Conservation (phyloP, 2,113 vertebrate genomes). For the Sialia sialis region DNA sequence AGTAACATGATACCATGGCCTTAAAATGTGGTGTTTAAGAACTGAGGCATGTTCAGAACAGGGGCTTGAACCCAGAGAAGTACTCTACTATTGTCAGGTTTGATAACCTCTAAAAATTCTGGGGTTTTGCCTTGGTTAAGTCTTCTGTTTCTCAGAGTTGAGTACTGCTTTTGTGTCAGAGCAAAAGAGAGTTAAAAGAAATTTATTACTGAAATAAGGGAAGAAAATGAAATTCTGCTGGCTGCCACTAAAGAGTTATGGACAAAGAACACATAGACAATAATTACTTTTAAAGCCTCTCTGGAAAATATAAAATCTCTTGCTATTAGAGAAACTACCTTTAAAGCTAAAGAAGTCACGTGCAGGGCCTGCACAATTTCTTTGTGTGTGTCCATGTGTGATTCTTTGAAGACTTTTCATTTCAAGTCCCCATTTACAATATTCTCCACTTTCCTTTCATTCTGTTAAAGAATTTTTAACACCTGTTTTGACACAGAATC, state of each 20-base stretch:
- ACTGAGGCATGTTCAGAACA: not conserved
- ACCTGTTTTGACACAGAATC: not conserved
- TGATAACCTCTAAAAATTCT: not conserved
- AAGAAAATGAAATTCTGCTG: conserved; percentile 48
- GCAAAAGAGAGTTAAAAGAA: not conserved
- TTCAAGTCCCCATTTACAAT: not conserved
- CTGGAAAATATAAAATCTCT: conserved; percentile 45
- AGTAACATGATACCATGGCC: not conserved
- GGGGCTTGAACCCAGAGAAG: not conserved
- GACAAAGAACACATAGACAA: conserved; percentile 3
- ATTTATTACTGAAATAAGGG: conserved; percentile 50
- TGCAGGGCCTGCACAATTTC: not conserved
- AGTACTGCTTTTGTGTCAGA: not conserved
- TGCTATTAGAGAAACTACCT: conserved; percentile 5
- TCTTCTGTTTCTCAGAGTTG: not conserved
- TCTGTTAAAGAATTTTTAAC: not conserved
- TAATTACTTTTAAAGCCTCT: conserved; percentile 53
- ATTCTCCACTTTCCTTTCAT: not conserved
- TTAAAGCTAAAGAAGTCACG: not conserved
- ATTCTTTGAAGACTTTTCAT: not conserved
- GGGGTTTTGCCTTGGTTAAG: not conserved
- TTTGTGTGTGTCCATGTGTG: not conserved
- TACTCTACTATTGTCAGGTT: not conserved
- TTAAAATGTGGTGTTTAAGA: not conserved
- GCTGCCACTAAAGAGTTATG: conserved; percentile 19